phyloP scores from a whole-genome alignment of 2,797 vertebrate species.

The Mustela erminea region DNA sequence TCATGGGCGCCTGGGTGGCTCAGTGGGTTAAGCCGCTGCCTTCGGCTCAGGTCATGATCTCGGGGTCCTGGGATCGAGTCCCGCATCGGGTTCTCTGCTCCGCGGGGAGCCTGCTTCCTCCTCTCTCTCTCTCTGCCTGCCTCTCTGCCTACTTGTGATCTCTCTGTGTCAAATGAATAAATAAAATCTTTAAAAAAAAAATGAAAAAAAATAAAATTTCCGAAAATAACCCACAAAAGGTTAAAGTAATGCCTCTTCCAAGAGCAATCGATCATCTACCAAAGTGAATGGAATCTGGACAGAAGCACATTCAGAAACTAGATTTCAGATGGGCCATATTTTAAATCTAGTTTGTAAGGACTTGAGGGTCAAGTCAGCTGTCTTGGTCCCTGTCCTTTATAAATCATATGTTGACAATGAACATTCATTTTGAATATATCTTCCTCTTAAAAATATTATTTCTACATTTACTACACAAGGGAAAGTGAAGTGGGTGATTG shows the following conservation, averaged over 20 bases:
- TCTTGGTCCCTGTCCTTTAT: neutral
- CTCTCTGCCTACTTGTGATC: no score
- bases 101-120: no score
- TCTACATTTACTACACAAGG: neutral
- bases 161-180: no score
- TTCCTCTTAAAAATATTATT: constrained; percentile 48
- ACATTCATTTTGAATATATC: neutral
- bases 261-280: neutral
- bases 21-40: no score
- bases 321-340: neutral
- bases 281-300: neutral
- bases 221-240: neutral
- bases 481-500: neutral
- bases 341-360: neutral
- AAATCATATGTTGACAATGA: constrained; percentile 2
- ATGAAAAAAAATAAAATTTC: neutral
- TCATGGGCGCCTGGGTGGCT: no score
- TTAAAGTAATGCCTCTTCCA: neutral
- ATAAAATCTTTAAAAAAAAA: no score
- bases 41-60: no score
- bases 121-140: no score
- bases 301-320: neutral
- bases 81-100: no score
- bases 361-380: neutral
- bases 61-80: no score